A percentile compares a stretch with the other conserved stretches of the same genome.
Evolutionary conservation across 2,888 invertebrate species (phyloP).

Genomic region (Tubiluchus corallicola): DNA sequence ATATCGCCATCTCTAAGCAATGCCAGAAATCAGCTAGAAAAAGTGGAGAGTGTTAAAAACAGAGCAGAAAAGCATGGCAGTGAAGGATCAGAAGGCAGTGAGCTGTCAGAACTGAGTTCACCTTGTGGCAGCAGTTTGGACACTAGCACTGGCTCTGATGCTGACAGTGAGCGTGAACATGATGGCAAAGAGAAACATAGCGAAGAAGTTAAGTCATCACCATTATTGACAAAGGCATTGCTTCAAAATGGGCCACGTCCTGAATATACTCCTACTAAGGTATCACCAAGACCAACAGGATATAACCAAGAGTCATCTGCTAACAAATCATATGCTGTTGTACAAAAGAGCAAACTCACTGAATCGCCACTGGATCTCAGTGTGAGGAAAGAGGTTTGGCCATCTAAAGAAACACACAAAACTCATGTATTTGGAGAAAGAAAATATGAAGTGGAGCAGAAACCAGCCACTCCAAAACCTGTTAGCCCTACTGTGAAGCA

Average conservation of each 20-base stretch:
- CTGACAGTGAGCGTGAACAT: not conserved
- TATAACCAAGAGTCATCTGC: no score
- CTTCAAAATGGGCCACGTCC: not conserved
- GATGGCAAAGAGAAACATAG: not conserved
- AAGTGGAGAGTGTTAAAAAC: not conserved
- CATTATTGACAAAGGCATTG: not conserved
- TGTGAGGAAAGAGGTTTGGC: no score
- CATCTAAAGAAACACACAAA: slow-evolving; percentile 18
- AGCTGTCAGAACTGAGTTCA: not conserved
- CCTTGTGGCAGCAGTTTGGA: not conserved
- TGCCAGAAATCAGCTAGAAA: no score
- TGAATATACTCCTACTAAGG: not conserved
- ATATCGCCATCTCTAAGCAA: not conserved
- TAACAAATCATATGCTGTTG: not conserved
- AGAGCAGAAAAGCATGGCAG: not conserved
- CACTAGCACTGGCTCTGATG: slow-evolving; percentile 1
- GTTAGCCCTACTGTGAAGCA: not conserved
- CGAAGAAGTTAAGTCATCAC: not conserved
- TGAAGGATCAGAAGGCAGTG: not conserved
- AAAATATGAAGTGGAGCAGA: slow-evolving; percentile 13
- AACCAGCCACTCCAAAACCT: not conserved
- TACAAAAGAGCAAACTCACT: not conserved
- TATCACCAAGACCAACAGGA: not conserved
- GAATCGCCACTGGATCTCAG: not conserved
- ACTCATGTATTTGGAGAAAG: slow-evolving; percentile 23